Conservation (phyloP, 2,113 vertebrate species). For the Murina feae region DNA sequence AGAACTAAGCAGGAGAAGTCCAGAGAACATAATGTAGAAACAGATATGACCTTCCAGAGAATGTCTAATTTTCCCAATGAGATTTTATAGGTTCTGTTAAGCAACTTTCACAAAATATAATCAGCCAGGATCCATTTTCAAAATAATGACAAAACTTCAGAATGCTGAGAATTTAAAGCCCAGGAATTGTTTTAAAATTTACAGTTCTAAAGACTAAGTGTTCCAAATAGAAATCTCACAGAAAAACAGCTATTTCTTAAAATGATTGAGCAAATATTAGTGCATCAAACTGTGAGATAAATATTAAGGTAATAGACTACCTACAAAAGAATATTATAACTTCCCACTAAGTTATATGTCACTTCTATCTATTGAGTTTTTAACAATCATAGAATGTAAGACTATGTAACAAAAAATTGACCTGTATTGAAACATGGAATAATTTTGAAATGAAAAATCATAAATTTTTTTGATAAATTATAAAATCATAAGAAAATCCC, state of each 20-base stretch:
- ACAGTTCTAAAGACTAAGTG: constrained; percentile 17
- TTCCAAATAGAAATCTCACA: neutral
- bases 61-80: constrained; percentile 44
- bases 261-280: neutral
- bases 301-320: neutral
- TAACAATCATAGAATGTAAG: neutral
- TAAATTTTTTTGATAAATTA: constrained; percentile 3
- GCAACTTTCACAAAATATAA: constrained; percentile 19
- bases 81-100: constrained; percentile 28
- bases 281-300: neutral
- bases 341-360: neutral
- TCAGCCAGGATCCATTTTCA: neutral
- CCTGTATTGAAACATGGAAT: neutral
- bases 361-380: neutral
- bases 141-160: constrained; percentile 25
- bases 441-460: constrained; percentile 22
- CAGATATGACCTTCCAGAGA: constrained; percentile 51
- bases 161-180: neutral
- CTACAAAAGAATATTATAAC: constrained; percentile 8
- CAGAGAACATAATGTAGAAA: constrained; percentile 35
- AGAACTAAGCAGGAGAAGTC: constrained; percentile 53
- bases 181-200: constrained; percentile 25
- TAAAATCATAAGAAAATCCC: constrained; percentile 17
- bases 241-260: constrained; percentile 33
- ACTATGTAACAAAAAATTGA: neutral